A percentile compares a stretch with the other conserved stretches of the same genome.
These are phyloP conservation scores for Chaitophorus viminalis DNA, from an alignment of 2,888 invertebrate species.

Conservation along the genomic window DNA sequence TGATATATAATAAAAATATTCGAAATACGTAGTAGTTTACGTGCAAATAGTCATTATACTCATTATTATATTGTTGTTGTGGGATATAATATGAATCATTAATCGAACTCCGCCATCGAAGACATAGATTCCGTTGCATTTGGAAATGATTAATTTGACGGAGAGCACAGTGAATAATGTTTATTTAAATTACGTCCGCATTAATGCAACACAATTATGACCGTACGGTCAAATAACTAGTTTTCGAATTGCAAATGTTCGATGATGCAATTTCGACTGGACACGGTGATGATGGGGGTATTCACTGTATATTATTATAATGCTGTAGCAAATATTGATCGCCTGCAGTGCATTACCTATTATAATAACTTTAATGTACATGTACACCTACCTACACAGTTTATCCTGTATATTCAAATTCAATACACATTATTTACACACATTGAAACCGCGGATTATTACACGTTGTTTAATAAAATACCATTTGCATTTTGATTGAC, in stretches of 20 bases:
- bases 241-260: not conserved
- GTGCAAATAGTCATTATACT: not conserved
- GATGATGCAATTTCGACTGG: not conserved
- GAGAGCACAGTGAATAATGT: not conserved
- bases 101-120: too few relatives aligned
- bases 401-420: not conserved
- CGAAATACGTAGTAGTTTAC: not conserved
- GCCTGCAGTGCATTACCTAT: conserved; percentile 1
- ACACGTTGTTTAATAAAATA: not conserved
- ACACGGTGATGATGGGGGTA: not conserved
- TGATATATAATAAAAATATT: not conserved
- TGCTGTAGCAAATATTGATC: not conserved
- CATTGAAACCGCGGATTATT: not conserved
- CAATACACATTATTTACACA: conserved; percentile 22
- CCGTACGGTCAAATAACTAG: not conserved
- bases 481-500: not conserved
- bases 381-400: not conserved
- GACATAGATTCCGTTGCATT: not conserved
- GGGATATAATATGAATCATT: too few relatives aligned
- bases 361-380: not conserved
- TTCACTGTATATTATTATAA: not conserved
- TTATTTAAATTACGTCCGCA: not conserved
- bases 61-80: too few relatives aligned
- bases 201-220: not conserved
- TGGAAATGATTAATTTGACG: not conserved